Conservation (phyloP, 2,113 vertebrate genomes). For the Centropus unirufus region DNA sequence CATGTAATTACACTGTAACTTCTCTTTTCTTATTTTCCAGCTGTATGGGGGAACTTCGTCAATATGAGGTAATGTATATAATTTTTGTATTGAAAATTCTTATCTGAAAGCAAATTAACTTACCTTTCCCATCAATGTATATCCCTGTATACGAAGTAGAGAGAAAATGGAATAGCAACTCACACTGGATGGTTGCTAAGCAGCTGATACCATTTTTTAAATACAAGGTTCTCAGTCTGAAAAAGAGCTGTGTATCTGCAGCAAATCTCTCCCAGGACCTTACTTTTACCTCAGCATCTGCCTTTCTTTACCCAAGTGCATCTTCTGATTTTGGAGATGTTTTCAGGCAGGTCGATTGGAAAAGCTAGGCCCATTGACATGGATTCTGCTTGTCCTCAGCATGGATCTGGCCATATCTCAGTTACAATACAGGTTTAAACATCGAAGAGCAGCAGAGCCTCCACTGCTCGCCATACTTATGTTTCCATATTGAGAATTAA, state of each 20-base stretch:
- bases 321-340: neutral
- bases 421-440: neutral
- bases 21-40: slow-evolving; percentile 68
- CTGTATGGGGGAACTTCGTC: slow-evolving; percentile 85
- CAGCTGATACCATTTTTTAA: neutral
- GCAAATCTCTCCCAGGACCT: neutral
- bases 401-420: neutral
- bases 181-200: neutral
- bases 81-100: slow-evolving; percentile 1
- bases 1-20: neutral
- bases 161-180: neutral
- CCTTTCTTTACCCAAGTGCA: neutral
- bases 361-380: neutral
- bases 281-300: neutral
- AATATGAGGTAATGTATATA: slow-evolving; percentile 81
- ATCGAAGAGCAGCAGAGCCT: neutral
- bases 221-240: neutral
- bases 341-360: neutral
- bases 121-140: neutral
- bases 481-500: neutral
- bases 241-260: neutral
- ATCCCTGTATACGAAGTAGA: neutral
- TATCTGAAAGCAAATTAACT: neutral
- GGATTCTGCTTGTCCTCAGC: neutral
- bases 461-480: neutral